These are phyloP conservation scores for Sebastes taczanowskii DNA, from an alignment of 2,797 vertebrate species.

Conservation along the genomic window DNA sequence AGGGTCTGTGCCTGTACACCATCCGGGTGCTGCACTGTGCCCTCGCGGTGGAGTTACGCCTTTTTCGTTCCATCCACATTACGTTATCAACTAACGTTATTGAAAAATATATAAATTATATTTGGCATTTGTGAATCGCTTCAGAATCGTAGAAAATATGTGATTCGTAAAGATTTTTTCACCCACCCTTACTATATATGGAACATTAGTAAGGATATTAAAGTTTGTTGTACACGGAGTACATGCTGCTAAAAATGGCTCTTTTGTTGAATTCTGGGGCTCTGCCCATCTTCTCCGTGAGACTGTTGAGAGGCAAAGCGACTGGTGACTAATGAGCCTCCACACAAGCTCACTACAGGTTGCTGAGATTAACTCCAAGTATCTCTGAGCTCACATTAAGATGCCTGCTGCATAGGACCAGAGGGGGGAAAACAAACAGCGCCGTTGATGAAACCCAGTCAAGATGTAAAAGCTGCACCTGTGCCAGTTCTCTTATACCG, in stretches of 20 bases:
- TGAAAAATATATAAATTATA: not conserved
- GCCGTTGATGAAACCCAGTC: slow-evolving; percentile 45
- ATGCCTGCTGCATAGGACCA: slow-evolving; percentile 45
- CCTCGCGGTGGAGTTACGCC: not conserved
- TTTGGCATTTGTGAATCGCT: too few species aligned
- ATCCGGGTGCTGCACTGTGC: not conserved
- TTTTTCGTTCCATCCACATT: not conserved
- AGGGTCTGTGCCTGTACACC: not conserved
- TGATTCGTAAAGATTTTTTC: not conserved
- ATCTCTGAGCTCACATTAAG: slow-evolving; percentile 46
- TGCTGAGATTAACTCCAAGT: slow-evolving; percentile 27
- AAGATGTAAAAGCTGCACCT: slow-evolving; percentile 40
- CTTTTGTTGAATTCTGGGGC: not conserved
- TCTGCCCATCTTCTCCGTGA: not conserved
- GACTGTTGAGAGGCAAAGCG: not conserved
- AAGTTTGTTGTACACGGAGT: not conserved
- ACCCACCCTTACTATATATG: not conserved
- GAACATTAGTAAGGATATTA: not conserved
- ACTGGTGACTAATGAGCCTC: slow-evolving; percentile 19
- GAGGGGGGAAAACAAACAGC: slow-evolving; percentile 31
- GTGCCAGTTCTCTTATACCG: slow-evolving; percentile 24
- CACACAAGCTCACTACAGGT: slow-evolving; percentile 5
- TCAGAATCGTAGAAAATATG: too few species aligned
- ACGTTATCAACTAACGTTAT: not conserved
- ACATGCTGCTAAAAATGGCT: not conserved